Percentiles rank a stretch among this genome's conserved stretches.
Conservation (phyloP, 1,140 invertebrate genomes). For the Penaeus japonicus region DNA sequence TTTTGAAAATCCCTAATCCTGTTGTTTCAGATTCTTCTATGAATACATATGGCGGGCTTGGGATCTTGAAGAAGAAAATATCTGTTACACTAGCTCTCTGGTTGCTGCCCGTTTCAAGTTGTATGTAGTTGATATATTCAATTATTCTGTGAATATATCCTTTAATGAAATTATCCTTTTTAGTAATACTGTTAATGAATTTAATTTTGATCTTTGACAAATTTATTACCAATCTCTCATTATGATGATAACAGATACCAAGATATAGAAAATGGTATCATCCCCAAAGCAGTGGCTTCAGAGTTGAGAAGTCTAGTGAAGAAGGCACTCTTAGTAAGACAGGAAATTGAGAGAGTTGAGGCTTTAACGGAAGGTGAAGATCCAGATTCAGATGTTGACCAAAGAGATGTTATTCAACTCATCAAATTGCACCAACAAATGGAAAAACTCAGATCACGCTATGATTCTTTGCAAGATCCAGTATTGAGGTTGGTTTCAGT, state of each 20-base stretch:
- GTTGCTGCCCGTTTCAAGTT: constrained; percentile 25
- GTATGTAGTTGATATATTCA: not conserved
- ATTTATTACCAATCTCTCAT: too few relatives aligned
- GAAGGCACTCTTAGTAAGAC: not conserved
- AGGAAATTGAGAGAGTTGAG: constrained; percentile 27
- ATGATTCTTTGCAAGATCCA: constrained; percentile 33
- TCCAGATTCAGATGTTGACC: constrained; percentile 23
- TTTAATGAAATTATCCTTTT: too few relatives aligned
- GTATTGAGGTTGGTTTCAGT: constrained; percentile 24
- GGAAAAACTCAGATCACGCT: constrained; percentile 29
- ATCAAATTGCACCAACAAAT: constrained; percentile 40
- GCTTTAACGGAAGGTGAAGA: constrained; percentile 9
- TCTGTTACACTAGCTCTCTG: constrained; percentile 6
- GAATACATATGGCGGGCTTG: constrained; percentile 41
- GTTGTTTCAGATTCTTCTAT: constrained; percentile 38
- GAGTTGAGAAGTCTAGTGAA: constrained; percentile 19
- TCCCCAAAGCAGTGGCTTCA: constrained; percentile 10
- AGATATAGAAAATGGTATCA: constrained; percentile 31
- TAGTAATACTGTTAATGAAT: too few relatives aligned
- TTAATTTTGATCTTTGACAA: too few relatives aligned
- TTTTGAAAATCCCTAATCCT: too few relatives aligned
- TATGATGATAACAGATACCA: constrained; percentile 22
- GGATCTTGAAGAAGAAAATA: constrained; percentile 45
- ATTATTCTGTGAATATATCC: too few relatives aligned
- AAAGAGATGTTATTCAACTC: constrained; percentile 31